Conservation (phyloP, 2,113 vertebrate genomes). For the Ceyx melanurus region DNA sequence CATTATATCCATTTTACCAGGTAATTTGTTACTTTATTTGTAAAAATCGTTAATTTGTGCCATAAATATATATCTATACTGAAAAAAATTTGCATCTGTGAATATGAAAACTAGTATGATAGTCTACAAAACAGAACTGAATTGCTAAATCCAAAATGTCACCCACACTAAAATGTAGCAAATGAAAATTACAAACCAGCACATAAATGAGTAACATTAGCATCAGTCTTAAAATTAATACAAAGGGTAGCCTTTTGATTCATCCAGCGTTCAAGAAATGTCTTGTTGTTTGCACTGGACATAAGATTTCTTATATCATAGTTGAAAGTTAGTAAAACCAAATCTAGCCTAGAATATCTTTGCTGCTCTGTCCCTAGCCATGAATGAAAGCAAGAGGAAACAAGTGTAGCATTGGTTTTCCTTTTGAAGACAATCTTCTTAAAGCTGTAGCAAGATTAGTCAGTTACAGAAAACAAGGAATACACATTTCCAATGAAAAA, state of each 20-base stretch:
- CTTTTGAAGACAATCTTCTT: not conserved
- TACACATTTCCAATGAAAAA: not conserved
- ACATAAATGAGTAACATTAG: not conserved
- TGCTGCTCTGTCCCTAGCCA: not conserved
- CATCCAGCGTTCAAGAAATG: not conserved
- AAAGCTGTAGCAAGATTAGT: not conserved
- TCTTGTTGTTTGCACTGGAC: not conserved
- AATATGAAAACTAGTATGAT: not conserved
- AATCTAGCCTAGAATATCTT: not conserved
- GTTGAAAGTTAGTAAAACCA: not conserved
- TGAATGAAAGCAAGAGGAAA: not conserved
- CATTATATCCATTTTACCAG: not conserved
- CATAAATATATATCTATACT: not conserved
- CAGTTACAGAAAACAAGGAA: not conserved
- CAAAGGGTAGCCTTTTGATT: not conserved
- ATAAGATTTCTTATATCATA: not conserved
- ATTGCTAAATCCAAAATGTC: not conserved
- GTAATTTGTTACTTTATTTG: not conserved
- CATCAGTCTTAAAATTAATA: not conserved
- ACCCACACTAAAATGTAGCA: not conserved
- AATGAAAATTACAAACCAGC: not conserved
- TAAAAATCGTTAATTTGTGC: constrained; percentile 22
- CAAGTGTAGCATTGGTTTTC: not conserved
- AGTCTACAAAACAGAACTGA: not conserved
- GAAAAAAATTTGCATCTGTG: not conserved